Base-by-base conservation (phyloP, 2,888 invertebrate species). In the Polyploca ridens region DNA sequence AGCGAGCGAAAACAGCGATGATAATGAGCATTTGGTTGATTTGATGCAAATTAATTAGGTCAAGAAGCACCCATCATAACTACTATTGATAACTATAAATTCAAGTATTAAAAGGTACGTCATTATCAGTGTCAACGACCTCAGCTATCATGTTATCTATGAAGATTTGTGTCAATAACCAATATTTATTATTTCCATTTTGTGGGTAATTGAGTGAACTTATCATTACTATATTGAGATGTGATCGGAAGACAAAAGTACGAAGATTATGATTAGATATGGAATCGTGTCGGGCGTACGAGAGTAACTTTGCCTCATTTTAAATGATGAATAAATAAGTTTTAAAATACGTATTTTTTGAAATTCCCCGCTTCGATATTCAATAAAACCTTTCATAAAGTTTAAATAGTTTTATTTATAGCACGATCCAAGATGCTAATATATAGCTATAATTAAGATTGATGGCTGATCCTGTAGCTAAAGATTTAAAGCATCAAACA, bases 91-190 rank as follows among this genome's bases (percentile, higher is more conserved):
- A n/a, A n/a, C n/a, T 10, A 10, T 38, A 7, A 10, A 0, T 38
- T 38, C 7, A 10, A 16, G 10, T 19, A 54, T 14, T 1, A 41
- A 19, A 8, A 54, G 5, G 10, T 54, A 54, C 54, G 54, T 19
- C 54, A 4, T 54, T 54, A 54, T 54, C 54, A 54, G 54, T 19
- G 54, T 54, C 54, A 54, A 54, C 19, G 54, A 54, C 54, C 54
- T 54, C 4, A 19, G 54, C 19, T 3, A 54, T 54, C 54, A 4
- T 46, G 44, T 49, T 16, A 49, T 11, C 49, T n/a, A 16, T 49
- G n/a, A 7, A 19, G 10, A 54, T 60, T 38, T 60, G 38, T 60
- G 59, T 60, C 59, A 60, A 60, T 38, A 60, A n/a, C 16, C 35
- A 38, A n/a, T 38, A 38, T 59, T 16, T 41, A 3, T 44, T 60